Percentiles rank a stretch among this genome's conserved stretches.
Evolutionary conservation across 1,140 invertebrate genomes (phyloP).

Genomic region (Drosophila parvula): DNA sequence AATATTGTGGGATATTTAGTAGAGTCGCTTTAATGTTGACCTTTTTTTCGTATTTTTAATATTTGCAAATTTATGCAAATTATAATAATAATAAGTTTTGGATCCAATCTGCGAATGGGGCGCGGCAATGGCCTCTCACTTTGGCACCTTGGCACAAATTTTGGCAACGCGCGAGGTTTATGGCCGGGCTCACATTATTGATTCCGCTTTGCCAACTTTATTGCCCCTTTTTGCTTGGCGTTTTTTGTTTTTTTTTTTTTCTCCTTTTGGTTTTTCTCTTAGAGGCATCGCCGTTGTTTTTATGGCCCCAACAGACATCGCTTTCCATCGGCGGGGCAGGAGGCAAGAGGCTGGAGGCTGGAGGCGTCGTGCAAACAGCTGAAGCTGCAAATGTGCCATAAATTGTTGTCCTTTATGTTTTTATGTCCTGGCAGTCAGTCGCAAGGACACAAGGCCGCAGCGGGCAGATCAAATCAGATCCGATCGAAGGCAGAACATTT

Average conservation of each 20-base stretch:
- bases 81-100: constrained; percentile 54
- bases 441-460: constrained; percentile 3
- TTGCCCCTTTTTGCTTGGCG: constrained; percentile 17
- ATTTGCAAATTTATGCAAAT: constrained; percentile 65
- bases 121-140: constrained; percentile 4
- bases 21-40: not conserved
- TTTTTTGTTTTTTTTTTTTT: too few species aligned
- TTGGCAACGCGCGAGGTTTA: constrained; percentile 52
- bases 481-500: constrained; percentile 33
- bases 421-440: constrained; percentile 53
- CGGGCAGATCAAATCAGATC: constrained; percentile 65
- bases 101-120: constrained; percentile 51
- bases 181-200: constrained; percentile 45
- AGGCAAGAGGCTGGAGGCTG: not conserved
- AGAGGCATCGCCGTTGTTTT: constrained; percentile 42
- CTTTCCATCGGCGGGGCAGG: constrained; percentile 13
- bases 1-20: not conserved
- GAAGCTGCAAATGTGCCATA: constrained; percentile 77
- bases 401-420: constrained; percentile 77
- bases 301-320: constrained; percentile 70
- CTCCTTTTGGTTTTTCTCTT: not conserved
- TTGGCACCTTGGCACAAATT: constrained; percentile 56
- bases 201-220: constrained; percentile 44
- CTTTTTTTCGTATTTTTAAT: constrained; percentile 23
- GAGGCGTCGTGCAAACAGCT: constrained; percentile 10